phyloP scores from a whole-genome alignment of 2,113 vertebrate species.

The Muntiacus reevesi region DNA sequence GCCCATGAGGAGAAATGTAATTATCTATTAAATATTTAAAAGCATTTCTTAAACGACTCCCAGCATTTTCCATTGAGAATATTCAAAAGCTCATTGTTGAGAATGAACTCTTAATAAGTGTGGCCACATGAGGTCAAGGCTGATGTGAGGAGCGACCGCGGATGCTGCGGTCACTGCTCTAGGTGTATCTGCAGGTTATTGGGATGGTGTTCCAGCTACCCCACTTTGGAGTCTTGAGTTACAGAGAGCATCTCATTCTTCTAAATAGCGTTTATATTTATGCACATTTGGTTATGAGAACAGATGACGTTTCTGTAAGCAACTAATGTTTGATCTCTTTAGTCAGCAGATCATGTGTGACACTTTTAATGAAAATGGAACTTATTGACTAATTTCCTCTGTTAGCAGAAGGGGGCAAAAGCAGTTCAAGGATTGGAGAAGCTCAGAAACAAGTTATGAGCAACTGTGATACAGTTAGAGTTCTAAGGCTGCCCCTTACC shows the following conservation, averaged over 20 bases:
- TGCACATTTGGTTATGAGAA: not conserved
- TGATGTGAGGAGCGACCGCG: not conserved
- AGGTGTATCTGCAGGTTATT: not conserved
- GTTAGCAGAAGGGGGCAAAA: not conserved
- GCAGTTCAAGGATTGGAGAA: not conserved
- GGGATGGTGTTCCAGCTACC: not conserved
- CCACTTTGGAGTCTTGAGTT: not conserved
- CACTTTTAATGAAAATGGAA: not conserved
- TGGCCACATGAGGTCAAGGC: not conserved
- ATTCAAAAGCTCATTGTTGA: not conserved
- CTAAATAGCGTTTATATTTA: not conserved
- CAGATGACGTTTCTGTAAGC: not conserved
- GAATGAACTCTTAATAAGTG: not conserved
- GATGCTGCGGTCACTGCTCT: not conserved
- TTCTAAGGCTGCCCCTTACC: not conserved
- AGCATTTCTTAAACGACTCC: not conserved
- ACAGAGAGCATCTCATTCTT: not conserved
- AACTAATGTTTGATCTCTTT: not conserved
- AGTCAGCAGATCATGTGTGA: not conserved
- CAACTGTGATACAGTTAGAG: rapidly evolving
- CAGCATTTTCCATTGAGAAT: not conserved
- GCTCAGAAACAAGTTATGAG: not conserved
- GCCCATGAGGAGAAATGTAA: not conserved
- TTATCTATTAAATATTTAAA: not conserved
- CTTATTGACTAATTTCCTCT: not conserved